Percentiles rank a stretch among this genome's conserved stretches.
Conservation (phyloP, 2,888 invertebrate genomes). For the Ormia ochracea region DNA sequence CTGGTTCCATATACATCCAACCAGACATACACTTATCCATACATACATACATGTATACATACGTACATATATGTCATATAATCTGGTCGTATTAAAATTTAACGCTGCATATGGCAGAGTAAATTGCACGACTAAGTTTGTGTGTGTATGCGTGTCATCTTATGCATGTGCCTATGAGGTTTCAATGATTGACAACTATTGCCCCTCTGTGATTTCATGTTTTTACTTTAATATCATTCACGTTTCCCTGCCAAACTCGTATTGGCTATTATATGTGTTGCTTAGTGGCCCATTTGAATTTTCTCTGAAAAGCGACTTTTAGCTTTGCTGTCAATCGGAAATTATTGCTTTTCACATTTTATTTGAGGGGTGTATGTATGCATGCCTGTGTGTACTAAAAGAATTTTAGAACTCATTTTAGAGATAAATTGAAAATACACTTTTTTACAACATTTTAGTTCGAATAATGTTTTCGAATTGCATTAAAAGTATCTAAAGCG, state of each 20-base stretch:
- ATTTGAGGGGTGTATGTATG: background rate
- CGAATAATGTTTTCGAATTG: no score
- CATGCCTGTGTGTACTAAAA: background rate
- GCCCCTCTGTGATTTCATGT: background rate
- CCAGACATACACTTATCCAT: no score
- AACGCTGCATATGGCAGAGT: conserved; percentile 23
- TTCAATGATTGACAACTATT: conserved; percentile 27
- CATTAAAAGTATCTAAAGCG: no score
- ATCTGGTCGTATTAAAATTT: background rate
- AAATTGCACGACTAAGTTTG: background rate
- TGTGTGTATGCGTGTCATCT: background rate
- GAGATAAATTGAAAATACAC: no score
- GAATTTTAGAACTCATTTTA: no score
- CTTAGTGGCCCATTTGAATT: background rate
- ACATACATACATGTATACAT: no score
- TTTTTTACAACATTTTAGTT: no score
- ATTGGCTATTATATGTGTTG: background rate
- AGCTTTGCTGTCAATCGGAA: conserved; percentile 3
- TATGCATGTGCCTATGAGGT: background rate
- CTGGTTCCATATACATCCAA: conserved; percentile 1
- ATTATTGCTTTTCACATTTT: background rate
- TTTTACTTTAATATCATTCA: conserved; percentile 28
- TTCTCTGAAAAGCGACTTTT: background rate
- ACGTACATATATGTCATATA: no score
- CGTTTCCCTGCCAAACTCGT: background rate